These are phyloP conservation scores for Melinopterus prodromus DNA, from an alignment of 2,888 invertebrate genomes.

Conservation along the genomic window DNA sequence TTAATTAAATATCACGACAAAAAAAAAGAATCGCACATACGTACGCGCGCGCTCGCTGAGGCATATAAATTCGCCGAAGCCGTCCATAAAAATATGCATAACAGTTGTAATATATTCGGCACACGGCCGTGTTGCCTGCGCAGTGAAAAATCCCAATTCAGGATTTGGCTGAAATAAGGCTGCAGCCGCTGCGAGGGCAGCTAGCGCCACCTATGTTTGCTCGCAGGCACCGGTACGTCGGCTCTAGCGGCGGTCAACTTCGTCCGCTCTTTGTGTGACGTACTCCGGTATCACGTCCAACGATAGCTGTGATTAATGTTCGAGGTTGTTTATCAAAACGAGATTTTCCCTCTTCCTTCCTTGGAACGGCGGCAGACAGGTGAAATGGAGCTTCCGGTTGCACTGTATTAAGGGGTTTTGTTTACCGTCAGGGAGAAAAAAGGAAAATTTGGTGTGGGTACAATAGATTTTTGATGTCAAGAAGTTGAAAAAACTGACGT, in stretches of 20 bases:
- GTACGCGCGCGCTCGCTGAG: neutral
- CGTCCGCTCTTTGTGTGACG: neutral
- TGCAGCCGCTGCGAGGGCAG: neutral
- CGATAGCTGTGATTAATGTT: conserved; percentile 55
- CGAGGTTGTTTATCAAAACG: conserved; percentile 57
- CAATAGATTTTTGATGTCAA: too few relatives aligned
- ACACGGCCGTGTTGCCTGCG: neutral
- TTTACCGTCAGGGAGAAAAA: too few relatives aligned
- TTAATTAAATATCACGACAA: neutral
- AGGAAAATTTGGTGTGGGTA: too few relatives aligned
- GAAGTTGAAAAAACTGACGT: too few relatives aligned
- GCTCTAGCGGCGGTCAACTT: neutral
- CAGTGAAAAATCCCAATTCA: neutral
- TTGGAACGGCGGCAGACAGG: neutral
- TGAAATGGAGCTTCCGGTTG: neutral
- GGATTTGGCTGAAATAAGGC: neutral
- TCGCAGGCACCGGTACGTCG: neutral
- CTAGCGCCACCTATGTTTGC: neutral
- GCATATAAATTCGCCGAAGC: neutral
- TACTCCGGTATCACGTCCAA: conserved; percentile 4
- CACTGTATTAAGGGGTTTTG: neutral
- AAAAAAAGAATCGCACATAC: neutral
- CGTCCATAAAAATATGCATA: neutral
- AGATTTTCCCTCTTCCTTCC: conserved; percentile 50
- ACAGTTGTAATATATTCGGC: neutral